Evolutionary conservation across 2,888 invertebrate species (phyloP).

Genomic region (Tetragnatha montana): DNA sequence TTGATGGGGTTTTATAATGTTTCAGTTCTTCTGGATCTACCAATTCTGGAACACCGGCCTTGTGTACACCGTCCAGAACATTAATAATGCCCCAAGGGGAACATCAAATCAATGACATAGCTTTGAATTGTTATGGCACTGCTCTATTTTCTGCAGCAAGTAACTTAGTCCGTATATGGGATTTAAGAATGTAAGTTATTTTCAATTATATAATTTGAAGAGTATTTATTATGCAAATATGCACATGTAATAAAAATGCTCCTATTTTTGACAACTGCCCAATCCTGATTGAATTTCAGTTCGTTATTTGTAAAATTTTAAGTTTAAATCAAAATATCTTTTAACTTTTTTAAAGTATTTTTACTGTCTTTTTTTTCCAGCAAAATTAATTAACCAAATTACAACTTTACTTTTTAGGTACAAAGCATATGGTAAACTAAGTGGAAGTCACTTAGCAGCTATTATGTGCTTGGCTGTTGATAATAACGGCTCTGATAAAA

Average conservation of each 20-base stretch:
- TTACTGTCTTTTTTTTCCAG: background rate
- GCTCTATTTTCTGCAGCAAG: conserved; percentile 87
- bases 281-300: background rate
- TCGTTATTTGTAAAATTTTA: background rate
- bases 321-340: background rate
- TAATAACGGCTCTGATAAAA: conserved; percentile 79
- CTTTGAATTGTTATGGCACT: conserved; percentile 79
- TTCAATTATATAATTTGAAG: background rate
- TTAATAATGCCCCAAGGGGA: conserved; percentile 81
- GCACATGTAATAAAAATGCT: background rate
- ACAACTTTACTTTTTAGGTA: conserved; percentile 77
- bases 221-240: background rate
- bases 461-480: conserved; percentile 87
- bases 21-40: conserved; percentile 80
- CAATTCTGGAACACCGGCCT: conserved; percentile 76
- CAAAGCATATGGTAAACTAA: conserved; percentile 84
- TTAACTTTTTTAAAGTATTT: background rate
- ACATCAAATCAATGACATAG: conserved; percentile 83
- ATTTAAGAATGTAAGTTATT: conserved; percentile 80
- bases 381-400: background rate
- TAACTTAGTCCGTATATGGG: conserved; percentile 90
- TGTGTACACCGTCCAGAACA: conserved; percentile 78
- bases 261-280: too few relatives aligned
- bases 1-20: background rate
- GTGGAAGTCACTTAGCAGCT: conserved; percentile 87